These are phyloP conservation scores for Erannis defoliaria DNA, from an alignment of 2,888 invertebrate genomes.

Conservation along the genomic window DNA sequence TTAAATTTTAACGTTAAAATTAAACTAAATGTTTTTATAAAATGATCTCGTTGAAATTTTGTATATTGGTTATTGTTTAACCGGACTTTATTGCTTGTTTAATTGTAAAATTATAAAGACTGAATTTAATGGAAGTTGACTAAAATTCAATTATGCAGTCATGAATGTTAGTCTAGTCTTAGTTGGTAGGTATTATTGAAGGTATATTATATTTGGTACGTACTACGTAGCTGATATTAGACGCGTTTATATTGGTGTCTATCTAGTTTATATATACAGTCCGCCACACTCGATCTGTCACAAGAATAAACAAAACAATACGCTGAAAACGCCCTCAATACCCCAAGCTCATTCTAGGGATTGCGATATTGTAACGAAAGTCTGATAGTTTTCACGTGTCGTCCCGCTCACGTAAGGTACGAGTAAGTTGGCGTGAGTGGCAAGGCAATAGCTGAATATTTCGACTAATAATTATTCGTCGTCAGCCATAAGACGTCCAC, in stretches of 20 bases:
- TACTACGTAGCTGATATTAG: slow-evolving; percentile 50
- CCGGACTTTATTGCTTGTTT: slow-evolving; percentile 62
- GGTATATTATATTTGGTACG: slow-evolving; percentile 43
- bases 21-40: slow-evolving; percentile 26
- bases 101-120: slow-evolving; percentile 82
- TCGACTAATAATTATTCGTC: too few species aligned
- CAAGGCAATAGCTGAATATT: too few species aligned
- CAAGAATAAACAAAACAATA: background rate
- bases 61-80: slow-evolving; percentile 58
- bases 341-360: too few species aligned
- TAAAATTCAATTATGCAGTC: slow-evolving; percentile 82
- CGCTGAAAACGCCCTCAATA: background rate
- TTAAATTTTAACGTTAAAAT: slow-evolving; percentile 14
- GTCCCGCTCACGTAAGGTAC: background rate
- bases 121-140: slow-evolving; percentile 79
- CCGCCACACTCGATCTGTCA: slow-evolving; percentile 41
- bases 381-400: background rate
- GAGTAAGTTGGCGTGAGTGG: too few species aligned
- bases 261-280: slow-evolving; percentile 56
- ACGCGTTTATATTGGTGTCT: slow-evolving; percentile 66
- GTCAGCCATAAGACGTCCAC: background rate
- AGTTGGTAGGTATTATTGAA: slow-evolving; percentile 60
- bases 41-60: slow-evolving; percentile 26
- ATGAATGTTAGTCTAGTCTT: slow-evolving; percentile 68
- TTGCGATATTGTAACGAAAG: too few species aligned